These are phyloP conservation scores for Illadopsis cleaveri DNA, from an alignment of 2,113 vertebrate genomes.

Conservation along the genomic window DNA sequence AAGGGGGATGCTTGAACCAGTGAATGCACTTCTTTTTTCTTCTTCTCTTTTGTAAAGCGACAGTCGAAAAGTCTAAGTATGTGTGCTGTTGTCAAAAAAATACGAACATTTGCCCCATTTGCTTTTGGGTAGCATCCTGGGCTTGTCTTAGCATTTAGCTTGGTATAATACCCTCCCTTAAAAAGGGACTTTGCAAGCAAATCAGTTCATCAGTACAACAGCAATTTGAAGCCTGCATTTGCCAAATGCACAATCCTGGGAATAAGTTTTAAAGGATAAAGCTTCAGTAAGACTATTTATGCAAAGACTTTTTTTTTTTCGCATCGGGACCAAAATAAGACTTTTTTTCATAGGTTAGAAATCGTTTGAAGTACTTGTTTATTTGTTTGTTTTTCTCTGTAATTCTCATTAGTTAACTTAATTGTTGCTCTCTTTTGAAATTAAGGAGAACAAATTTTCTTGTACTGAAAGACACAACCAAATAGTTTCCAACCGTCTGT, in stretches of 20 bases:
- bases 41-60: slow-evolving; percentile 16
- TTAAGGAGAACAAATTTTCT: slow-evolving; percentile 42
- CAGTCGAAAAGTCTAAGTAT: slow-evolving; percentile 32
- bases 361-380: slow-evolving; percentile 12
- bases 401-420: slow-evolving; percentile 50
- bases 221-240: background rate
- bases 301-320: background rate
- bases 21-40: slow-evolving; percentile 3
- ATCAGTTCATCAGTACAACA: background rate
- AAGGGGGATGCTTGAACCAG: slow-evolving; percentile 2
- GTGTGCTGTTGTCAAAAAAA: slow-evolving; percentile 34
- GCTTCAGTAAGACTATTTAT: slow-evolving; percentile 1
- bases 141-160: background rate
- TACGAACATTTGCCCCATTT: background rate
- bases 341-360: background rate
- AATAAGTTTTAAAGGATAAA: background rate
- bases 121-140: background rate
- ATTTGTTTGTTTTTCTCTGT: background rate
- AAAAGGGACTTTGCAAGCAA: background rate
- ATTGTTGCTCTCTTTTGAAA: slow-evolving; percentile 47
- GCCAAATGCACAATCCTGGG: background rate
- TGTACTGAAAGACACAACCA: background rate
- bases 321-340: background rate
- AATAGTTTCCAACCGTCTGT: background rate
- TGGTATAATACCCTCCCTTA: background rate